phyloP scores from a whole-genome alignment of 2,113 vertebrate genomes.

The Tragelaphus strepsiceros region DNA sequence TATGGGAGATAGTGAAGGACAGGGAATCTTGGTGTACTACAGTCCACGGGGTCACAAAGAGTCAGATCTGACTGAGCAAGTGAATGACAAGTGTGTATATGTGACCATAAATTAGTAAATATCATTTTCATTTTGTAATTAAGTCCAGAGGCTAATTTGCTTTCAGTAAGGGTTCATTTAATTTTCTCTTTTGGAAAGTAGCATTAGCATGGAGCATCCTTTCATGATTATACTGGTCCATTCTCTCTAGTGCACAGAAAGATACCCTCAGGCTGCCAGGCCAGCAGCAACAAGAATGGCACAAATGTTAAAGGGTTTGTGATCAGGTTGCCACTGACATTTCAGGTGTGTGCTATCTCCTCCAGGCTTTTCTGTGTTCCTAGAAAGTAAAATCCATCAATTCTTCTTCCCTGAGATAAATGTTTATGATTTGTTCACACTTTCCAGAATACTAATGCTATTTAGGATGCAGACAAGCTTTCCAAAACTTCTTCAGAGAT shows the following conservation, averaged over 20 bases:
- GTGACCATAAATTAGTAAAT: not conserved
- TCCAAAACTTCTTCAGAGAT: conserved; percentile 10
- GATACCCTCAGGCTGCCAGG: not conserved
- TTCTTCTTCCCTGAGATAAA: not conserved
- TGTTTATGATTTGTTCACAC: not conserved
- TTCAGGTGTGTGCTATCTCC: not conserved
- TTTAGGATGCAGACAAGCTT: not conserved
- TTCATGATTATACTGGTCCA: not conserved
- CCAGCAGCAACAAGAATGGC: not conserved
- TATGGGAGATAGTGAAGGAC: not conserved
- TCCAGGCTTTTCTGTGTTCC: not conserved
- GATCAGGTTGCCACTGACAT: not conserved
- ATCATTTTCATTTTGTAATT: conserved; percentile 1
- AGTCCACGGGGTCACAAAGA: not conserved
- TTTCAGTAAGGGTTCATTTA: not conserved
- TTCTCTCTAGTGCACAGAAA: not conserved
- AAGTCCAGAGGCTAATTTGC: not conserved
- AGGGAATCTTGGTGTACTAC: not conserved
- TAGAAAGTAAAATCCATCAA: not conserved
- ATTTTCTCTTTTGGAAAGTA: not conserved
- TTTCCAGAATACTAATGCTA: not conserved
- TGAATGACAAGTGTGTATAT: not conserved
- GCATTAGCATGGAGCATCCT: not conserved
- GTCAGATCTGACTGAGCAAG: not conserved
- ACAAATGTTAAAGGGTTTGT: not conserved